These are phyloP conservation scores for Carapus acus DNA, from an alignment of 2,797 vertebrate species.

Conservation along the genomic window DNA sequence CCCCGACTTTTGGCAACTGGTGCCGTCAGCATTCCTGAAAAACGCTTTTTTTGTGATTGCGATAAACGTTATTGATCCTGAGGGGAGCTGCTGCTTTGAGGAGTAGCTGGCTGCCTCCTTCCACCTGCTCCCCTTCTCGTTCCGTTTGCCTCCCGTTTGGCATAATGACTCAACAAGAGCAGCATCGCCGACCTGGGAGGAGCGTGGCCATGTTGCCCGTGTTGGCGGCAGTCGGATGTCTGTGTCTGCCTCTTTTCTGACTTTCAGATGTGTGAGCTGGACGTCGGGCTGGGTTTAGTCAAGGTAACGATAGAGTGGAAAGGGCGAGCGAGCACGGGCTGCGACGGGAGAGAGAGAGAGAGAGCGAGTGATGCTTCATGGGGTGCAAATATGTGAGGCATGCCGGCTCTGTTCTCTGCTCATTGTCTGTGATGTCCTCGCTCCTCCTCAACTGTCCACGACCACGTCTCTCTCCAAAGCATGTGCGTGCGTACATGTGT, in stretches of 20 bases:
- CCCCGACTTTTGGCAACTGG: neutral
- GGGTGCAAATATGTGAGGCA: slow-evolving; percentile 63
- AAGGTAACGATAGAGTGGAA: slow-evolving; percentile 52
- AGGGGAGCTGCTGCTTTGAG: neutral
- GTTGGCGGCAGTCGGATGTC: slow-evolving; percentile 33
- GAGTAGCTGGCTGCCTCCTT: slow-evolving; percentile 1
- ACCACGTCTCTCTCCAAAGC: slow-evolving; percentile 19
- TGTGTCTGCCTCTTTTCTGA: slow-evolving; percentile 32
- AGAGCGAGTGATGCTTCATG: slow-evolving; percentile 45
- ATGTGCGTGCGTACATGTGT: slow-evolving; percentile 12
- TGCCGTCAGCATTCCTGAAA: no score
- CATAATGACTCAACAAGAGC: slow-evolving; percentile 16
- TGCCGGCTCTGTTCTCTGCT: slow-evolving; percentile 45
- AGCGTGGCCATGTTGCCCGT: slow-evolving; percentile 18
- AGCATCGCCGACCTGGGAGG: slow-evolving; percentile 47
- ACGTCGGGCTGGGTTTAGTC: slow-evolving; percentile 56
- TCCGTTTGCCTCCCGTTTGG: slow-evolving; percentile 19
- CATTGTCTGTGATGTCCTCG: slow-evolving; percentile 40
- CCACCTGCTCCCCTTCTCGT: no score
- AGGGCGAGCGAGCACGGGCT: slow-evolving; percentile 14
- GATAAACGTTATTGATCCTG: no score
- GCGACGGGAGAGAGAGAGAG: slow-evolving; percentile 28
- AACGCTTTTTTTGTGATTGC: no score
- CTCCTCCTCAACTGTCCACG: slow-evolving; percentile 23
- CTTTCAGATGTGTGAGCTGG: slow-evolving; percentile 48